Evolutionary conservation across 2,113 vertebrate species (phyloP).

Genomic region (Callaeas wilsoni): DNA sequence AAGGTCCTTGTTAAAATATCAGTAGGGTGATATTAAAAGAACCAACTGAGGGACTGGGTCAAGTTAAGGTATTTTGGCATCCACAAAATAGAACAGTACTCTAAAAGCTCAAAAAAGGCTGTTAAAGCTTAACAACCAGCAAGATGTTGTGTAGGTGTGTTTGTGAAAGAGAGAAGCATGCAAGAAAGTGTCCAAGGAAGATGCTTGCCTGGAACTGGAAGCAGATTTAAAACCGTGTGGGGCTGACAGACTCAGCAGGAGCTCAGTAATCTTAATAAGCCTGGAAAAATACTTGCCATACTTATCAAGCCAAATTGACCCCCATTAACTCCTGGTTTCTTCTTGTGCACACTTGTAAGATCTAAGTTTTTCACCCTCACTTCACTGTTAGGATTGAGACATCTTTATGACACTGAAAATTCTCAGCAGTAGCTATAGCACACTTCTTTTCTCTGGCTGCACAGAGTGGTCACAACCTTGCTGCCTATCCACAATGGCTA

Average conservation of each 20-base stretch:
- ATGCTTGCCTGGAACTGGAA: not conserved
- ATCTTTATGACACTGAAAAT: not conserved
- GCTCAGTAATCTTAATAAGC: not conserved
- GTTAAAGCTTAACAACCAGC: not conserved
- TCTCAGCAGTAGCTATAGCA: fast-evolving
- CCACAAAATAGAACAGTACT: not conserved
- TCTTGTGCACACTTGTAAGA: not conserved
- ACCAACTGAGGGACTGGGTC: not conserved
- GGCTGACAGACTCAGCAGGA: not conserved
- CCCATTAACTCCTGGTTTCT: not conserved
- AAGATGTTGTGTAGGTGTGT: constrained; percentile 57
- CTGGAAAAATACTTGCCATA: not conserved
- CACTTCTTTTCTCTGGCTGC: not conserved
- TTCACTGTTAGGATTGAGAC: not conserved
- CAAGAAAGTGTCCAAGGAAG: constrained; percentile 12
- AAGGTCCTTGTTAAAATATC: not conserved
- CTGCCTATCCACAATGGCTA: not conserved
- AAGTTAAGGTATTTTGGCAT: constrained; percentile 29
- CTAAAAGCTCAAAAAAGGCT: constrained; percentile 12
- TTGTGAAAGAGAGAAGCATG: constrained; percentile 8
- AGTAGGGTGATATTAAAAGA: not conserved
- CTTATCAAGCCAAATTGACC: not conserved
- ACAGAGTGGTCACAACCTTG: not conserved
- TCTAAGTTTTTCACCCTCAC: not conserved
- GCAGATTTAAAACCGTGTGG: not conserved